phyloP scores from a whole-genome alignment of 53 echinoderm and acorn worm genomes.

The Henricia sp. region DNA sequence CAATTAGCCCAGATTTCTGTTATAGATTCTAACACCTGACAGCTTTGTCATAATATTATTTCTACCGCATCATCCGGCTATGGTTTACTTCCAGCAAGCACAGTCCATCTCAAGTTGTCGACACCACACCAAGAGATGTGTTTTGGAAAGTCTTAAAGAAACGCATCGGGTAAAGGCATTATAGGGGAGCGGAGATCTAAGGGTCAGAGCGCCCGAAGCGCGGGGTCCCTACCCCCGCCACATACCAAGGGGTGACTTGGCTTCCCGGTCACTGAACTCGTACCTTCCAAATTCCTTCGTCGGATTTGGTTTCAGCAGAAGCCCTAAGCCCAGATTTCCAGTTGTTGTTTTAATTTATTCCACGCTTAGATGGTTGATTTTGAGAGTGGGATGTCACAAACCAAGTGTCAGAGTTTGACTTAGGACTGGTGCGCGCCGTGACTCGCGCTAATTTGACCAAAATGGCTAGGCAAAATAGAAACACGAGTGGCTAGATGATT shows the following conservation, averaged over 20 bases:
- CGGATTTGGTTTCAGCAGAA: conserved; percentile 37
- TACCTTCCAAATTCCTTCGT: conserved; percentile 29
- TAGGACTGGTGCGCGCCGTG: background rate
- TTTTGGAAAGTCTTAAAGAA: conserved; percentile 9
- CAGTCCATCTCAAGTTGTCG: conserved; percentile 40
- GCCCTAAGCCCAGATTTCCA: conserved; percentile 17
- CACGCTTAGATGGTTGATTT: conserved; percentile 15
- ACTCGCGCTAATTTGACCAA: conserved; percentile 33
- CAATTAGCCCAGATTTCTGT: no score
- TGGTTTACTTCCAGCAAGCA: background rate
- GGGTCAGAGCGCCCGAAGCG: conserved; percentile 42
- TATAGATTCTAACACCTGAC: no score
- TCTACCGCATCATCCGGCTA: background rate
- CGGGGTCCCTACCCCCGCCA: conserved; percentile 48
- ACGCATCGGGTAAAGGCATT: conserved; percentile 42
- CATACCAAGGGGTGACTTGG: conserved; percentile 9
- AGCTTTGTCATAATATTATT: no score
- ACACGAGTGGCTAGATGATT: background rate
- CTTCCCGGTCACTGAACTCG: conserved; percentile 47
- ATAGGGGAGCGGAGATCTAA: background rate
- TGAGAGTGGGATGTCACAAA: background rate
- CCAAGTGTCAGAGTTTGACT: background rate
- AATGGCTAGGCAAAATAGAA: conserved; percentile 35
- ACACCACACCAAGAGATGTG: conserved; percentile 16
- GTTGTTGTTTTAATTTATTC: conserved; percentile 45